phyloP scores from a whole-genome alignment of 2,888 invertebrate genomes.

The Subacronicta megacephala region DNA sequence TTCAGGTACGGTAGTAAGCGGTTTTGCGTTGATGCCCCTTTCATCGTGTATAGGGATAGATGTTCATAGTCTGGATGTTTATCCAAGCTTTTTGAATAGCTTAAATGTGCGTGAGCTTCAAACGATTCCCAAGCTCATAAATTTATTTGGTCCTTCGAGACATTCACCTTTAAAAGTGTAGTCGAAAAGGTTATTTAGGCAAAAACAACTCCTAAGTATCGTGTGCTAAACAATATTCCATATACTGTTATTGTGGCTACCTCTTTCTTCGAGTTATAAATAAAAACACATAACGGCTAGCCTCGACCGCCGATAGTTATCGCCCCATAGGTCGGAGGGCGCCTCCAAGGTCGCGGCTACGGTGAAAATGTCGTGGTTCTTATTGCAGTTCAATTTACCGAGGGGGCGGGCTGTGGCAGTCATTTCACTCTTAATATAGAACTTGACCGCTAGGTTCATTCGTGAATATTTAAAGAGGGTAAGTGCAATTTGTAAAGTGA shows the following conservation, averaged over 20 bases:
- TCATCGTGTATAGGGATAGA: no score
- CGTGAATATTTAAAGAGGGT: conserved; percentile 41
- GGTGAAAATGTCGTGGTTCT: conserved; percentile 24
- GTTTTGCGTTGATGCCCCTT: no score
- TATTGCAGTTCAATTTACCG: conserved; percentile 30
- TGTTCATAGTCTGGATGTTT: no score
- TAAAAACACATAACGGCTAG: conserved; percentile 28
- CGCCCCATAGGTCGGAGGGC: conserved; percentile 32
- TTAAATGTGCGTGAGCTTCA: no score
- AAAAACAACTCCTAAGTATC: neutral
- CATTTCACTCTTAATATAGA: conserved; percentile 27
- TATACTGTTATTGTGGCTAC: neutral
- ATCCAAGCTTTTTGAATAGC: no score
- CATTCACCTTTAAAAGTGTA: no score
- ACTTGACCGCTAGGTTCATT: conserved; percentile 20
- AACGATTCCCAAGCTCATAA: no score
- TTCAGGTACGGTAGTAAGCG: no score
- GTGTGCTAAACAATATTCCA: neutral
- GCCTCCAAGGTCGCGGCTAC: conserved; percentile 40
- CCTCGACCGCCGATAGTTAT: conserved; percentile 46
- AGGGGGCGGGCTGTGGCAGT: conserved; percentile 9
- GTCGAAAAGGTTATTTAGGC: conserved; percentile 5
- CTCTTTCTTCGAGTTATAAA: conserved; percentile 28
- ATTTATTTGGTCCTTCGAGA: no score
- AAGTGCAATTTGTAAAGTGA: conserved; percentile 26